A percentile compares a stretch with the other conserved stretches of the same genome.
phyloP scores from a whole-genome alignment of 2,888 invertebrate species.

The Trichacis sp. region DNA sequence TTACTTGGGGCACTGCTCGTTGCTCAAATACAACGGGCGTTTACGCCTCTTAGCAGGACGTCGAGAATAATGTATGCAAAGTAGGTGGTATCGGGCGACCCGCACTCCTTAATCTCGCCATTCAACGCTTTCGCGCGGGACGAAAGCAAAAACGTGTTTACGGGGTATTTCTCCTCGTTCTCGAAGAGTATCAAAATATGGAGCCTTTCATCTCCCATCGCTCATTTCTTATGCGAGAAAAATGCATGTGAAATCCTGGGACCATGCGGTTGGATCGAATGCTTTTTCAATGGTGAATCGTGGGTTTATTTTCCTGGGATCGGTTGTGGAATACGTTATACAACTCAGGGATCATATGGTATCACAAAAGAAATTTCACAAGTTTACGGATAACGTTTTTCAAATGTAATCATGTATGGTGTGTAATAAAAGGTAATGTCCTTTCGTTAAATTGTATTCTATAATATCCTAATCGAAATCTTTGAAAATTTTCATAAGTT shows the following conservation, averaged over 20 bases:
- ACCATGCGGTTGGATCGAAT: no score
- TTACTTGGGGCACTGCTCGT: conserved; percentile 40
- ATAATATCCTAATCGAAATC: no score
- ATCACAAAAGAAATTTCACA: no score
- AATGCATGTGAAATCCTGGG: background rate
- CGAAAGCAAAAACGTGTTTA: conserved; percentile 32
- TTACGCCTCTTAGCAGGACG: conserved; percentile 21
- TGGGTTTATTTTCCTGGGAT: no score
- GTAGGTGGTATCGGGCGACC: conserved; percentile 53
- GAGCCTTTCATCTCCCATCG: background rate
- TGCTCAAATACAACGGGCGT: conserved; percentile 26
- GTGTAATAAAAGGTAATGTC: no score
- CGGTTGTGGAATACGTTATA: no score
- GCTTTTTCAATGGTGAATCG: no score
- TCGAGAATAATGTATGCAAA: conserved; percentile 54
- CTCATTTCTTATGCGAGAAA: background rate
- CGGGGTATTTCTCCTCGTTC: background rate
- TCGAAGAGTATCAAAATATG: background rate
- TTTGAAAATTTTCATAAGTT: no score
- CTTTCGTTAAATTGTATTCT: no score
- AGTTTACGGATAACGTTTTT: no score
- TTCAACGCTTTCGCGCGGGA: conserved; percentile 44
- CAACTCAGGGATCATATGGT: no score
- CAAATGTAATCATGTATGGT: no score
- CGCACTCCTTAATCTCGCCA: conserved; percentile 53